These are phyloP conservation scores for Phaethon lepturus DNA, from an alignment of 2,113 vertebrate genomes.

Conservation along the genomic window DNA sequence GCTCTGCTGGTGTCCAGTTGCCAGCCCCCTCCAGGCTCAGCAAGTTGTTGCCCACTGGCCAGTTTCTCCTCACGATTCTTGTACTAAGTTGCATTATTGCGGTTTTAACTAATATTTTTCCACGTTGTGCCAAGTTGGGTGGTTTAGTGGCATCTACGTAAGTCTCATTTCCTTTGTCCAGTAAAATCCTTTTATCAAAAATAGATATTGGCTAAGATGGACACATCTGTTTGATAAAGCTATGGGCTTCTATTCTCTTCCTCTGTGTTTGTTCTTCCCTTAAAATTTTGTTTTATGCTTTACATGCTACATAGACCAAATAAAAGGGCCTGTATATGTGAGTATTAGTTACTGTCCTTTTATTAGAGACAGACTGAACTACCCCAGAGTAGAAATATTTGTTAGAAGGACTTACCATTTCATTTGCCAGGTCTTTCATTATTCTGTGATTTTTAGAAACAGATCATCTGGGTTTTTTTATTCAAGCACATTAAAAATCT, in stretches of 20 bases:
- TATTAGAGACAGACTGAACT: neutral
- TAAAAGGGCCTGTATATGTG: neutral
- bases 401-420: neutral
- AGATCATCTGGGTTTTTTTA: neutral
- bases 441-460: neutral
- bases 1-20: neutral
- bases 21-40: neutral
- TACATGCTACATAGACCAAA: neutral
- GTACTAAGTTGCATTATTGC: neutral
- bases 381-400: neutral
- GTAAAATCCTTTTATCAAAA: neutral
- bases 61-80: neutral
- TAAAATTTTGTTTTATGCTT: neutral
- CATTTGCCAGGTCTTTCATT: neutral
- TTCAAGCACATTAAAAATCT: neutral
- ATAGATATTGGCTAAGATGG: neutral
- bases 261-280: neutral
- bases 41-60: neutral
- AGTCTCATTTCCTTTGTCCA: neutral
- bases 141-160: neutral
- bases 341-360: neutral
- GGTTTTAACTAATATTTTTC: neutral
- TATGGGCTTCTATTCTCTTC: neutral
- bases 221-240: neutral
- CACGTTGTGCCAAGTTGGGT: neutral